Base-by-base conservation (phyloP, 2,797 vertebrate genomes). In the Micropoecilia bifurca region DNA sequence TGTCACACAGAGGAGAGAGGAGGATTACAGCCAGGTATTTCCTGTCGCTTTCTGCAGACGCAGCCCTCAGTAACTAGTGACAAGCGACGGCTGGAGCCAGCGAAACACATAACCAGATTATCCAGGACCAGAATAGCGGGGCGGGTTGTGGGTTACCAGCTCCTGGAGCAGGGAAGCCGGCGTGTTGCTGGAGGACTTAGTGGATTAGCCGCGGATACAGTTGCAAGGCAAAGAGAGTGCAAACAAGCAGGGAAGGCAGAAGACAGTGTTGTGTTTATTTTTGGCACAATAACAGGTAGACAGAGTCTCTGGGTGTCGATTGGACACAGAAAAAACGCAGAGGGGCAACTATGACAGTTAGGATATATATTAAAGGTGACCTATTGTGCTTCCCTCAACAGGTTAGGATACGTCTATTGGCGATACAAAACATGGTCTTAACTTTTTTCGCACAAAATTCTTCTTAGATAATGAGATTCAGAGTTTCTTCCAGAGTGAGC, bases 31-130 rank as follows among this genome's bases (percentile, higher is more conserved):
- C 80, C 81, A 61, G 89, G 93, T 87, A 86, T 88, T 88, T 90
- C 86, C 89, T 85, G 75, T 82, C 85, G 69, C 81, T 85, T 71
- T 28, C 43, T 46, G 41, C 61, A 80, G 81, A 84, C 79, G 68
- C 1, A 39, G 41, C 71, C 71, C 84, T 76, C 76, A 76, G 83
- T 75, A 73, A 81, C 82, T 30, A 14, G 79, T 53, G 78, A 82
- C 79, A 82, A 48, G 75, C 55, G 33, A 55, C 63, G 80, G 33
- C 66, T 12, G 8, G 75, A 79, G 85, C 88, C 93, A 90, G 76
- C 0, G 50, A 89, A 73, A 80, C 82, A 83, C 88, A 87, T 90
- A 93, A 94, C 85, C 89, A 91, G 91, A 91, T 94, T 93, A 93
- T 77, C 83, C 18, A 48, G 76, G 87, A 91, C 86, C 63, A 85